These are phyloP conservation scores for Chiroxiphia lanceolata DNA, from an alignment of 2,797 vertebrate genomes.

Conservation along the genomic window DNA sequence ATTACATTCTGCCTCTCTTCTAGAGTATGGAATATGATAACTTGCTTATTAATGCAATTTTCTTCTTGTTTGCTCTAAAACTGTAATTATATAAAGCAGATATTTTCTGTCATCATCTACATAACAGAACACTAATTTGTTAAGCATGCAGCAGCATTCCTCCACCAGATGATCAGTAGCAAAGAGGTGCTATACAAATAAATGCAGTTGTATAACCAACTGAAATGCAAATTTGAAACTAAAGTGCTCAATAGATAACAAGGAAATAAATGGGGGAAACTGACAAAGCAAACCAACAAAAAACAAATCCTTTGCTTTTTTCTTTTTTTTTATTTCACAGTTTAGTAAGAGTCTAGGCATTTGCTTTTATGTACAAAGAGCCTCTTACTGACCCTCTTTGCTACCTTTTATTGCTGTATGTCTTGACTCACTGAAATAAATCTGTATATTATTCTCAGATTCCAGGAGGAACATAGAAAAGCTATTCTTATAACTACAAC, in stretches of 20 bases:
- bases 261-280: background rate
- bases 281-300: background rate
- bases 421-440: constrained; percentile 34
- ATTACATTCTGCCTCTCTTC: constrained; percentile 3
- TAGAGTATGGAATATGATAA: background rate
- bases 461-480: background rate
- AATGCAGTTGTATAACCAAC: background rate
- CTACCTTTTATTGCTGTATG: background rate
- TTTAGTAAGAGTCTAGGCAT: background rate
- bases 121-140: background rate
- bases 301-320: background rate
- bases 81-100: constrained; percentile 34
- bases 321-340: background rate
- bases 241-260: background rate
- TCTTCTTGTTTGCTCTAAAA: constrained; percentile 38
- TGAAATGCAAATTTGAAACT: background rate
- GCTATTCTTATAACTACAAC: constrained; percentile 20
- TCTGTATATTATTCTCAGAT: background rate
- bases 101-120: background rate
- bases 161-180: background rate
- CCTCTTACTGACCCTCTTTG: background rate
- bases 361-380: constrained; percentile 10
- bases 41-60: background rate
- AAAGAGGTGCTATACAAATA: background rate
- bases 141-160: background rate